Evolutionary conservation across 2,888 invertebrate genomes (phyloP).

Genomic region (Rhingia rostrata): DNA sequence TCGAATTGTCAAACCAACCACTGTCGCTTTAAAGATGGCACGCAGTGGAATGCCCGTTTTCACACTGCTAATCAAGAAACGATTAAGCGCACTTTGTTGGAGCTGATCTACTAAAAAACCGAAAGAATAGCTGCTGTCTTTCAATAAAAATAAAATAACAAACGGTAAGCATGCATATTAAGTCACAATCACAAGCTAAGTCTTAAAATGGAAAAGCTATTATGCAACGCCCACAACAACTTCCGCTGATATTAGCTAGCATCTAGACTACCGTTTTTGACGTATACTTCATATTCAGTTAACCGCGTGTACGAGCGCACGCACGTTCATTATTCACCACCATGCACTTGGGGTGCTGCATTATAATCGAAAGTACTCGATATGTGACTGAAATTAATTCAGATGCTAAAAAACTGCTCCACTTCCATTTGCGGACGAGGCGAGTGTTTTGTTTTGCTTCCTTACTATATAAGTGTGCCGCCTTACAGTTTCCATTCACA

Average conservation of each 20-base stretch:
- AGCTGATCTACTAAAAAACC: constrained; percentile 7
- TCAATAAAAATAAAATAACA: no score
- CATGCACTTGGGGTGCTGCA: constrained; percentile 29
- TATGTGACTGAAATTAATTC: constrained; percentile 69
- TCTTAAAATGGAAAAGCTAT: constrained; percentile 19
- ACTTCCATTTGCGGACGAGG: constrained; percentile 37
- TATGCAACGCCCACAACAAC: constrained; percentile 41
- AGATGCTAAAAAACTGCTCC: constrained; percentile 46
- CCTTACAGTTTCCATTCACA: constrained; percentile 40
- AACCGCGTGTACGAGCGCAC: constrained; percentile 48
- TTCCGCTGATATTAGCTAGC: constrained; percentile 1
- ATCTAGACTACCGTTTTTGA: constrained; percentile 7
- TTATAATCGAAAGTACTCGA: constrained; percentile 64
- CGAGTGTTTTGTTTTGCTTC: constrained; percentile 36
- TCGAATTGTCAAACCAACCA: no score
- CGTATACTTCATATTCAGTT: constrained; percentile 46
- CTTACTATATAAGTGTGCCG: constrained; percentile 56
- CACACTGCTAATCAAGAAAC: background rate
- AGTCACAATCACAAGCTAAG: constrained; percentile 15
- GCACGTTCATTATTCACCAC: constrained; percentile 63
- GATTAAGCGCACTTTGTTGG: background rate
- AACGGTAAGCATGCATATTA: constrained; percentile 22
- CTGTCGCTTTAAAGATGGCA: background rate
- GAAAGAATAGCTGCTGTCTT: background rate
- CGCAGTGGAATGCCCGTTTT: constrained; percentile 18